Evolutionary conservation across 2,797 vertebrate genomes (phyloP).

Genomic region (Heliangelus exortis): DNA sequence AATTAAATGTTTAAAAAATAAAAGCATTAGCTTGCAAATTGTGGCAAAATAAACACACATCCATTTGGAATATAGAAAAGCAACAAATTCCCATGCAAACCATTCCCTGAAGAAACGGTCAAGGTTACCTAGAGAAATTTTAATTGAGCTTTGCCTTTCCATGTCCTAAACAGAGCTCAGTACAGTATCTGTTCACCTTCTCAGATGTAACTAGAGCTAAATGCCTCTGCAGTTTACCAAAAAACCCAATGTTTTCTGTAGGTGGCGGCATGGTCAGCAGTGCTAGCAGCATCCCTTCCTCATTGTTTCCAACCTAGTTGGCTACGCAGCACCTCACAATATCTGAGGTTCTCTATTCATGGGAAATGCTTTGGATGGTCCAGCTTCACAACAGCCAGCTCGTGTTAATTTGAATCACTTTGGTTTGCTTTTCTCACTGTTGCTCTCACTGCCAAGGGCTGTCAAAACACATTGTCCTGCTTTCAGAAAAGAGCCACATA

Average conservation of each 20-base stretch:
- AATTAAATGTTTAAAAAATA: background rate
- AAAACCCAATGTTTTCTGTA: background rate
- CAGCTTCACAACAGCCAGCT: background rate
- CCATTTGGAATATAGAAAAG: background rate
- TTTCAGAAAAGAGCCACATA: slow-evolving; percentile 49
- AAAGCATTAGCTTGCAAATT: background rate
- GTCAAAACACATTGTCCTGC: slow-evolving; percentile 53
- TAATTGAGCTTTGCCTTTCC: background rate
- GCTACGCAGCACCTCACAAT: background rate
- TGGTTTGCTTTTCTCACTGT: slow-evolving; percentile 48
- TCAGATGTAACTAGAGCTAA: background rate
- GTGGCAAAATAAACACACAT: background rate
- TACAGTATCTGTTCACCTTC: background rate
- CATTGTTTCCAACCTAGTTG: background rate
- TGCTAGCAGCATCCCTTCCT: background rate
- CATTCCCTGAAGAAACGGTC: background rate
- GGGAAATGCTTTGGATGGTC: background rate
- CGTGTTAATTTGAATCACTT: background rate
- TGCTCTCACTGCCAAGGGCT: slow-evolving; percentile 50
- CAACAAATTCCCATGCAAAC: background rate
- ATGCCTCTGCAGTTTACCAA: background rate
- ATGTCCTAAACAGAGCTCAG: background rate
- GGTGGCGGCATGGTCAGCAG: background rate
- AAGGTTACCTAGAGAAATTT: background rate
- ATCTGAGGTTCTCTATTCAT: background rate